Base-by-base conservation (phyloP, 2,888 invertebrate genomes). In the Drosophila subsilvestris region DNA sequence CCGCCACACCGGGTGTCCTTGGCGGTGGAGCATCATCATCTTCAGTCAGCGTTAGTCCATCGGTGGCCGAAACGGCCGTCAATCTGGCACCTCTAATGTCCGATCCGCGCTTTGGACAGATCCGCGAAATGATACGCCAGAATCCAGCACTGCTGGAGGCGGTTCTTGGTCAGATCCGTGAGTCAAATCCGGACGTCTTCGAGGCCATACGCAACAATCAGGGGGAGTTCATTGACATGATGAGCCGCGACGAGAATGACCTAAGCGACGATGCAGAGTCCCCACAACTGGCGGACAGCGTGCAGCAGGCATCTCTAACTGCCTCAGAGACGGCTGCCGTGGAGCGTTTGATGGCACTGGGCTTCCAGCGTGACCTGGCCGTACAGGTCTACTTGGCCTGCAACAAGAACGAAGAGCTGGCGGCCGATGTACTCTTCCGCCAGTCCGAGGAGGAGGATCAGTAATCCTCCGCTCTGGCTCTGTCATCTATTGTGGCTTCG, bases 21-120 rank as follows among this genome's bases (percentile, higher is more conserved):
- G 27, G 8, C 9, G 2, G 27, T 8, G 27, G 37, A 6, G 7
- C n/a, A 37, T n/a, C 37, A 7, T 6, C n/a, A 6, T 14, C 37
- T 14, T n/a, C 37, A 1, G 7, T 7, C n/a, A 14, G 7, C 14
- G 37, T 14, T 14, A 37, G 7, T n/a, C 37, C 37, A 6, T 37
- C n/a, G 37, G 14, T 12, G 3, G 10, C 27, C 18, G 18, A 20
- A 45, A 0, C 27, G 12, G 27, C 42, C 8, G 50, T 17, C 9
- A 20, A 14, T 12, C 55, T 80, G 17, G 61, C 59, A 27, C 98
- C 98, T 92, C 93, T 99, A 73, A 94, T 98, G 69, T 94, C 94
- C 79, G 97, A 98, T 92, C 98, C 98, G 45, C 98, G 98, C 91
- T 98, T 99, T 92, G 97, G 96, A 90, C 97, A 98, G 93, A 97